Percentiles rank a stretch among this genome's conserved stretches.
These are phyloP conservation scores for Ormia ochracea DNA, from an alignment of 2,888 invertebrate species.

Conservation along the genomic window DNA sequence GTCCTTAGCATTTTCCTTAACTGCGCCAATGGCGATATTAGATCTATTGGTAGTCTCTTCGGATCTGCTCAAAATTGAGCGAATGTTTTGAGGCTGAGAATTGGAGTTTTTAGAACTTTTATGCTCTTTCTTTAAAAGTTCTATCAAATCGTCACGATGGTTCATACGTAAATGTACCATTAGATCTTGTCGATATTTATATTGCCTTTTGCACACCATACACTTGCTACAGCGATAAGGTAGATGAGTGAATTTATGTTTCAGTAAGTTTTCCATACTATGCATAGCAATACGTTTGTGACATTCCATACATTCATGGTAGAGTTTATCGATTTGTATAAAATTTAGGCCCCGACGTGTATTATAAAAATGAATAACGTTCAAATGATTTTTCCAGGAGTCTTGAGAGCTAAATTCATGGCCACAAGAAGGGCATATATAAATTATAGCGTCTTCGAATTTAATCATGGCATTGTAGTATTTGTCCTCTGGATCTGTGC, in stretches of 20 bases:
- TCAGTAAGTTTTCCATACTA: constrained; percentile 71
- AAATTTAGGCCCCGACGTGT: constrained; percentile 72
- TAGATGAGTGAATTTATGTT: constrained; percentile 73
- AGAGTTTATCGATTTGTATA: constrained; percentile 71
- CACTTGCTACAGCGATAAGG: constrained; percentile 73
- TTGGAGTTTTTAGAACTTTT: constrained; percentile 32
- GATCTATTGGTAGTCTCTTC: neutral
- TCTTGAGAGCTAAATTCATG: constrained; percentile 70
- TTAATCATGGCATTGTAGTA: constrained; percentile 66
- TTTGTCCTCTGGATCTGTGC: constrained; percentile 28
- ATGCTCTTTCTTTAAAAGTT: constrained; percentile 47
- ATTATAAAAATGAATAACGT: constrained; percentile 69
- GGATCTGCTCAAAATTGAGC: constrained; percentile 44
- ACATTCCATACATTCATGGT: constrained; percentile 72
- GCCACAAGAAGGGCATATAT: constrained; percentile 72
- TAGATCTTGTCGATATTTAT: constrained; percentile 73
- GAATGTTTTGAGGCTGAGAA: constrained; percentile 44
- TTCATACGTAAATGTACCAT: constrained; percentile 72
- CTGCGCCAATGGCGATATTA: constrained; percentile 58
- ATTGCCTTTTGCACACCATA: constrained; percentile 70
- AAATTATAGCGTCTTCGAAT: constrained; percentile 71
- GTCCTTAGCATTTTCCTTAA: constrained; percentile 64
- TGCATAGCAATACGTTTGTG: constrained; percentile 73
- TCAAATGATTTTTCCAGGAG: constrained; percentile 72
- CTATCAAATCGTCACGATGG: constrained; percentile 69